Conservation (phyloP, 2,797 vertebrate genomes). For the Helarctos malayanus region DNA sequence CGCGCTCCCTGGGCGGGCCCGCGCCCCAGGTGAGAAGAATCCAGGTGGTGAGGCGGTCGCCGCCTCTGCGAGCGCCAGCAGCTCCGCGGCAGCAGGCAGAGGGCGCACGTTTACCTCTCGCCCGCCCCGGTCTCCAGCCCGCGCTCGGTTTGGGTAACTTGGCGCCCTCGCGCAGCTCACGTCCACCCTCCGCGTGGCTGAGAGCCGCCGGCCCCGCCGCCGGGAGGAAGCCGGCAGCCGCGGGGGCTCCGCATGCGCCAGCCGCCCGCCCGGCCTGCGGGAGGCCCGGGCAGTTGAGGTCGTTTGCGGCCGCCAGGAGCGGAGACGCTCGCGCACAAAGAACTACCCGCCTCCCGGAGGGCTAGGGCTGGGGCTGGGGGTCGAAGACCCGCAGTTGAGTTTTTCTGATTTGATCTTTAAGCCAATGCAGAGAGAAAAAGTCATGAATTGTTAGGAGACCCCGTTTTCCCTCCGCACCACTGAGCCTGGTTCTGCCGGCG, state of each 20-base stretch:
- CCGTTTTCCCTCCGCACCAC: neutral
- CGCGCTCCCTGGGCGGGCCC: neutral
- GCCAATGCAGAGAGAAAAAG: neutral
- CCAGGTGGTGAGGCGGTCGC: neutral
- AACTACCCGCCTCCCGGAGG: neutral
- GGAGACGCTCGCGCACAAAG: neutral
- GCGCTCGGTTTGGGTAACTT: fast-evolving
- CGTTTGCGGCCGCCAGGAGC: neutral
- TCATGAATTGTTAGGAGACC: fast-evolving
- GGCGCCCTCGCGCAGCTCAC: fast-evolving
- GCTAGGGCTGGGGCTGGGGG: no score
- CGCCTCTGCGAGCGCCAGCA: neutral
- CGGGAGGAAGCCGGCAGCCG: fast-evolving
- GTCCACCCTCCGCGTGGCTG: fast-evolving
- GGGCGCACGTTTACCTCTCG: conserved; percentile 75
- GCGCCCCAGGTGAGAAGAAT: neutral
- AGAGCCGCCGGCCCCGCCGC: fast-evolving
- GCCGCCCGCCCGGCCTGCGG: fast-evolving
- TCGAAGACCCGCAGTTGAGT: fast-evolving
- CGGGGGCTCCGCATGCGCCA: fast-evolving
- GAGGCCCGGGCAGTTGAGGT: no score
- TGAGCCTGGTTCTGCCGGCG: neutral
- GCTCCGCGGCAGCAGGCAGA: conserved; percentile 70
- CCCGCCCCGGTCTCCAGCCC: neutral
- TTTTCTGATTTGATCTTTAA: neutral